Conservation (phyloP, 2,113 vertebrate genomes). For the Albula goreensis region DNA sequence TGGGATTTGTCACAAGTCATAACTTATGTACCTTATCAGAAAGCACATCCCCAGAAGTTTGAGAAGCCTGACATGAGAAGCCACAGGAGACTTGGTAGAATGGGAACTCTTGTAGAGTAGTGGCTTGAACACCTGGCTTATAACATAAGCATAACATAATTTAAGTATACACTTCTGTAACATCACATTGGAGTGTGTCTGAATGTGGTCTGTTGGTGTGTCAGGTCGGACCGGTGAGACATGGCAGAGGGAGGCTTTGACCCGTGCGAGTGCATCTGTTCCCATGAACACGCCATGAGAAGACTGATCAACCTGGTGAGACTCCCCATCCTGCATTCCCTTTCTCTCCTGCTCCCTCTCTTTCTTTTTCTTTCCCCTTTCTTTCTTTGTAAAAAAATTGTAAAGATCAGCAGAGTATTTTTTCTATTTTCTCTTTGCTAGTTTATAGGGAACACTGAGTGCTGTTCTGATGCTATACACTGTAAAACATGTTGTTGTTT, state of each 20-base stretch:
- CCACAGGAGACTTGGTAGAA: too few relatives aligned
- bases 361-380: not conserved
- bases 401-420: not conserved
- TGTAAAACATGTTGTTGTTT: too few relatives aligned
- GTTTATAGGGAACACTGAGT: too few relatives aligned
- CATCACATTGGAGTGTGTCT: not conserved
- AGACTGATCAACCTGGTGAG: constrained; percentile 96
- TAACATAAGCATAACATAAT: too few relatives aligned
- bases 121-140: too few relatives aligned
- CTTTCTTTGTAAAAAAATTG: not conserved
- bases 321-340: not conserved
- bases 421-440: not conserved
- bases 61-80: too few relatives aligned
- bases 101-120: too few relatives aligned
- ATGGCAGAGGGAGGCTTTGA: constrained; percentile 98
- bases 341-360: not conserved
- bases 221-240: constrained; percentile 58
- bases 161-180: not conserved
- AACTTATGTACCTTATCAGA: too few relatives aligned
- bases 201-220: constrained; percentile 39
- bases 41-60: too few relatives aligned
- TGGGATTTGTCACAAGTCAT: too few relatives aligned
- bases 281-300: constrained; percentile 92
- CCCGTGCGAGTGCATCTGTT: constrained; percentile 96
- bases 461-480: too few relatives aligned